Evolutionary conservation across 2,797 vertebrate species (phyloP).

Genomic region (Esox masquinongy): DNA sequence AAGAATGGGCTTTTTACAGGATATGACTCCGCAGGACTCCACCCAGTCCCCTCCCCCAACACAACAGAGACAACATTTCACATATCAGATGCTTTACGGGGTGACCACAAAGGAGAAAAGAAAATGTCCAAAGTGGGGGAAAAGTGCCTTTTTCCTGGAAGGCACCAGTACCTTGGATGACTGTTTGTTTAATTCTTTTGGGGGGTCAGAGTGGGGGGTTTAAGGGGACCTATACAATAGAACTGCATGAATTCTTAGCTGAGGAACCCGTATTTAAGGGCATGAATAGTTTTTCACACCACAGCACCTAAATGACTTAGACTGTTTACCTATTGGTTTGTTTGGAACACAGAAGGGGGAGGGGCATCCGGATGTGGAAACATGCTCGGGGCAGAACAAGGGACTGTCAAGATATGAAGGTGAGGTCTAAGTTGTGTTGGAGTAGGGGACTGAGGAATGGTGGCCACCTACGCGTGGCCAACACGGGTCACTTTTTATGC

Average conservation of each 20-base stretch:
- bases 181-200: not conserved
- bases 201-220: not conserved
- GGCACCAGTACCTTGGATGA: not conserved
- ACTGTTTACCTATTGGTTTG: not conserved
- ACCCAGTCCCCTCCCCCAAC: constrained; percentile 12
- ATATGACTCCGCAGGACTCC: constrained; percentile 28
- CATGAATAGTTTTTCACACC: not conserved
- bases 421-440: not conserved
- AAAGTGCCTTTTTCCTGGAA: not conserved
- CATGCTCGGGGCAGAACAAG: not conserved
- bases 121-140: not conserved
- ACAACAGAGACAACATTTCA: constrained; percentile 29
- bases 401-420: not conserved
- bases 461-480: not conserved
- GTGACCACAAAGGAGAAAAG: not conserved
- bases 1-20: constrained; percentile 55
- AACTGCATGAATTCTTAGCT: not conserved
- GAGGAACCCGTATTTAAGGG: not conserved
- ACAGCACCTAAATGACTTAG: not conserved
- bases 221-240: not conserved
- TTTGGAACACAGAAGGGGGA: not conserved
- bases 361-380: not conserved
- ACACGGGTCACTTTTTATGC: not conserved
- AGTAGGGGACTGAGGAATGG: not conserved
- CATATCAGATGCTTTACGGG: constrained; percentile 1